Evolutionary conservation across 2,888 invertebrate genomes (phyloP), one percentile per base, ranked within the genome.

Genomic region (Drosophila monieri): DNA sequence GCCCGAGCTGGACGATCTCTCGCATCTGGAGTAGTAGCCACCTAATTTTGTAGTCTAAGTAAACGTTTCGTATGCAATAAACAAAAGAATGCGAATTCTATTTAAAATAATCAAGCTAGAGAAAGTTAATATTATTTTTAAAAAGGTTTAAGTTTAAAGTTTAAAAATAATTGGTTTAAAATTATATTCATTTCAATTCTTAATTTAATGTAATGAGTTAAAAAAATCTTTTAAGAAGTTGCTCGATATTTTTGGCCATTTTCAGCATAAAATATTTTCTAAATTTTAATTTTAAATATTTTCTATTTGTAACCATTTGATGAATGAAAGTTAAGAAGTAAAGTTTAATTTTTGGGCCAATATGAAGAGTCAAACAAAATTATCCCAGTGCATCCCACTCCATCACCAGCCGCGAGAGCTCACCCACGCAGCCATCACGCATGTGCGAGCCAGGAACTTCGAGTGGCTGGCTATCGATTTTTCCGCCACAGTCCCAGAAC

Each of bases 1-100:
- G 79, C 93, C 94, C 4, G 93, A 94, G 89, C 90, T 94, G 53
- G 95, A 95, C 89, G 94, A 95, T 92, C 92, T 95, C 66, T 94
- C 94, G 2, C 95, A 95, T 90, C 93, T 95, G 89, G 94, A 94
- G 88, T 94, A 93, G 70, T 53, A n/a, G 43, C n/a, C 39, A 23
- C 23, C 23, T 30, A 44, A 27, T 35, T 9, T 18, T 10, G 14
- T 61, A 35, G 48, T 9, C 43, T 5, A 9, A 47, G 47, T 47
- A 59, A 39, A 4, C 27, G 35, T 46, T 46, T 48, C 44, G 32
- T 59, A 46, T 41, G 25, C n/a, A 61, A 47, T 61, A 61, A 60
- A 41, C 23, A n/a, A 41, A 41, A 35, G 35, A 35, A 35, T 14
- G 2, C 35, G 5, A 35, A 35, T 35, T 35, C 35, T 35, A 35